phyloP scores from a whole-genome alignment of 2,113 vertebrate genomes.

The Malurus elegans region DNA sequence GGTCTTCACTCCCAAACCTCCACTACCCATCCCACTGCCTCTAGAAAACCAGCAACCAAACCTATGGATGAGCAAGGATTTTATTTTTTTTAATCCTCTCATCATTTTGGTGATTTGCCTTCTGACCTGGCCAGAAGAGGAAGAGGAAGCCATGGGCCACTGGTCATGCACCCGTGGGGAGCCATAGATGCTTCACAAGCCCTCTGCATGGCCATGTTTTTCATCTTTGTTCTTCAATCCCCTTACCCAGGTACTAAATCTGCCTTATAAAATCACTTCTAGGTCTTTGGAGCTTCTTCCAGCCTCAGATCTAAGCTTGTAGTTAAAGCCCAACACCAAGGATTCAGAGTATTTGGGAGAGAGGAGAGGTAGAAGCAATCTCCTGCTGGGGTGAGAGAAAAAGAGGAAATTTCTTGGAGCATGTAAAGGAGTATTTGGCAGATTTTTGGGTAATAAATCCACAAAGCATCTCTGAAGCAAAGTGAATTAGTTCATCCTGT shows the following conservation, averaged over 20 bases:
- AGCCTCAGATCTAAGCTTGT: background rate
- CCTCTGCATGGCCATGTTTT: background rate
- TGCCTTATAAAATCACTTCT: background rate
- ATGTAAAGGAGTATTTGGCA: background rate
- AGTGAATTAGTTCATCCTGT: background rate
- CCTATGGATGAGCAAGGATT: accelerated
- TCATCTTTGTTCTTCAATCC: background rate
- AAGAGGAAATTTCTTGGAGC: background rate
- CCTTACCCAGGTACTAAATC: background rate
- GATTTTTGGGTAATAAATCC: background rate
- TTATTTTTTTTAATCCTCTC: background rate
- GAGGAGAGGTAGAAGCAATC: background rate
- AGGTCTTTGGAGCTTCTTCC: background rate
- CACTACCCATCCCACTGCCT: accelerated
- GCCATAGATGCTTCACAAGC: background rate
- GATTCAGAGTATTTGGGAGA: background rate
- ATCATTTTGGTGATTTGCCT: background rate
- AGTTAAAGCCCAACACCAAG: background rate
- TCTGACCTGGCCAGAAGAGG: background rate
- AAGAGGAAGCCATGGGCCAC: background rate
- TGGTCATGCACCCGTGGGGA: background rate
- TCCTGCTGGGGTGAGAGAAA: background rate
- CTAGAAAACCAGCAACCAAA: accelerated
- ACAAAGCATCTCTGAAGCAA: background rate
- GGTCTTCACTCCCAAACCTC: background rate